These are phyloP conservation scores for Amaurobius ferox DNA, from an alignment of 2,888 invertebrate genomes.

Conservation along the genomic window DNA sequence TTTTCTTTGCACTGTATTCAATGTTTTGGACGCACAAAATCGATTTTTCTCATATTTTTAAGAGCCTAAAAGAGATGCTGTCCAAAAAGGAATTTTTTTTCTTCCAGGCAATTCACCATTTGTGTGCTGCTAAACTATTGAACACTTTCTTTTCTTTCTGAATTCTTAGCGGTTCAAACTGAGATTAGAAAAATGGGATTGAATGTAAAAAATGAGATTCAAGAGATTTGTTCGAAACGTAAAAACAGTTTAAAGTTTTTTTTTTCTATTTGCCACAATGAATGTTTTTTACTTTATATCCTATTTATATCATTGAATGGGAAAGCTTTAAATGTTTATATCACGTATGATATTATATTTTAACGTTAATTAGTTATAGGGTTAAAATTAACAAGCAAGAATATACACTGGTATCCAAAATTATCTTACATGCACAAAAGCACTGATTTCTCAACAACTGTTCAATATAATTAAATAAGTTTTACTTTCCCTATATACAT, in stretches of 20 bases:
- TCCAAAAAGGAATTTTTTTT: constrained; percentile 1
- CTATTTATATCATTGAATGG: too few species aligned
- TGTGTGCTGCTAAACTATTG: background rate
- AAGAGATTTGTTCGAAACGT: background rate
- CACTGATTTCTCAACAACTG: too few species aligned
- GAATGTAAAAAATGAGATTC: background rate
- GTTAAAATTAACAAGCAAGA: too few species aligned
- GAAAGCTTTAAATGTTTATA: too few species aligned
- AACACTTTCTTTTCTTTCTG: background rate
- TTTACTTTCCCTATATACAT: too few species aligned
- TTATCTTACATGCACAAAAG: too few species aligned
- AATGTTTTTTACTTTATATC: background rate
- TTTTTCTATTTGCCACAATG: background rate
- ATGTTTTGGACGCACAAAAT: background rate
- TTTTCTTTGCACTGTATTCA: background rate
- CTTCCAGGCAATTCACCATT: background rate
- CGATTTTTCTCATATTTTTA: constrained; percentile 15
- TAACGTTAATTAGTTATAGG: too few species aligned
- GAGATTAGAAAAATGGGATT: constrained; percentile 1
- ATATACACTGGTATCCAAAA: too few species aligned
- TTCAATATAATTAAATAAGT: too few species aligned
- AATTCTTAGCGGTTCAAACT: background rate
- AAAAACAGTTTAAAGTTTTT: background rate
- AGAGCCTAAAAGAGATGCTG: background rate
- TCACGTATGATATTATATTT: too few species aligned